A percentile compares a stretch with the other conserved stretches of the same genome.
These are phyloP conservation scores for Zoroaster sp. DNA, from an alignment of 53 echinoderm and acorn worm genomes.

Conservation along the genomic window DNA sequence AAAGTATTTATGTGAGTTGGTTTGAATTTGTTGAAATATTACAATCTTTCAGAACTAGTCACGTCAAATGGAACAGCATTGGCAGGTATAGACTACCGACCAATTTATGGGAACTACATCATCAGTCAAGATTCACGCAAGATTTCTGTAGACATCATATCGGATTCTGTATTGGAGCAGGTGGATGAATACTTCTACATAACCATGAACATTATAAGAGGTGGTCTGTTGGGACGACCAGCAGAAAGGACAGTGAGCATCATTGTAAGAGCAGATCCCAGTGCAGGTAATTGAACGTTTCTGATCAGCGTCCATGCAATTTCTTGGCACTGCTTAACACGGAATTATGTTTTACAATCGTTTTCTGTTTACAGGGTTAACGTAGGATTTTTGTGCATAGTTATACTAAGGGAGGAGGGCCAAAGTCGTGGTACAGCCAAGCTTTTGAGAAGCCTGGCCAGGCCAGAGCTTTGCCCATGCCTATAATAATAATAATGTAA, in stretches of 20 bases:
- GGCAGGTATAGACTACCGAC: neutral
- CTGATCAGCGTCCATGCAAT: too few species aligned
- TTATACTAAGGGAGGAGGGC: too few species aligned
- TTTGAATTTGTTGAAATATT: too few species aligned
- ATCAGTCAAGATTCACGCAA: neutral
- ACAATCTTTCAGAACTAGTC: neutral
- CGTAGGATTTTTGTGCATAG: too few species aligned
- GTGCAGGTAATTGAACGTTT: neutral
- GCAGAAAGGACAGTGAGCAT: neutral
- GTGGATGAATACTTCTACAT: neutral
- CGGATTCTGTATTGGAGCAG: neutral
- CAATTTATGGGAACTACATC: neutral
- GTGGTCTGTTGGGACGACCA: conserved; percentile 11
- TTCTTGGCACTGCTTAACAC: too few species aligned
- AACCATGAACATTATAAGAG: neutral
- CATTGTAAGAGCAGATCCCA: neutral
- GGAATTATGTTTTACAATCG: too few species aligned
- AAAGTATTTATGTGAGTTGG: neutral
- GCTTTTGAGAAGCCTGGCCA: too few species aligned
- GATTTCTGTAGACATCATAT: neutral
- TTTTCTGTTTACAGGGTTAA: too few species aligned
- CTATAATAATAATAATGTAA: too few species aligned
- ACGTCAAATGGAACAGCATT: neutral
- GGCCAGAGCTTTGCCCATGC: too few species aligned
- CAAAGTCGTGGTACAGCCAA: too few species aligned